Percentiles rank a stretch among this genome's conserved stretches.
Conservation (phyloP, 2,797 vertebrate species). For the Cyclopterus lumpus region DNA sequence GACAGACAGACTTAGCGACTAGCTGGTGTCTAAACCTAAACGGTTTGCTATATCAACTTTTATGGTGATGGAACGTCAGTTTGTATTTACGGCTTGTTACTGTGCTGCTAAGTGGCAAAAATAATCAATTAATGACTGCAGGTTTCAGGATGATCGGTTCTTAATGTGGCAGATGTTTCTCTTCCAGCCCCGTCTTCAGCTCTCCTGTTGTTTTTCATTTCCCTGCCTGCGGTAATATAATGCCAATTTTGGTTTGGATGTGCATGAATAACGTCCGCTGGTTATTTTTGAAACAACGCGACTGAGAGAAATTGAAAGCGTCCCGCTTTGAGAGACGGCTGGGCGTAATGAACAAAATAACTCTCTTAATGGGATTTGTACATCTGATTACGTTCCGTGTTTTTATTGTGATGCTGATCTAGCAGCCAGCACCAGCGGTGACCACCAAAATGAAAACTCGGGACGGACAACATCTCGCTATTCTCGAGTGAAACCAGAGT, state of each 20-base stretch:
- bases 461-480: background rate
- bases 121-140: background rate
- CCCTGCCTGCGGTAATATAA: background rate
- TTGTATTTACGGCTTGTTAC: background rate
- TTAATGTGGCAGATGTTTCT: background rate
- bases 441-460: background rate
- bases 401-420: slow-evolving; percentile 30
- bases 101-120: background rate
- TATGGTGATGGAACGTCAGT: background rate
- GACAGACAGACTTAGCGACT: background rate
- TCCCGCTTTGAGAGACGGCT: background rate
- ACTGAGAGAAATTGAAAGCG: slow-evolving; percentile 8
- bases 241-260: slow-evolving; percentile 1
- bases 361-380: slow-evolving; percentile 5
- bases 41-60: background rate
- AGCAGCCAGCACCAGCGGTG: slow-evolving; percentile 1
- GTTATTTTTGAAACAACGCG: slow-evolving; percentile 15
- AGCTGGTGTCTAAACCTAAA: background rate
- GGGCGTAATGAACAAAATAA: slow-evolving; percentile 12
- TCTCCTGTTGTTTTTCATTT: background rate
- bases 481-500: background rate
- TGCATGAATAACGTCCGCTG: slow-evolving; percentile 27
- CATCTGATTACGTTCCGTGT: slow-evolving; percentile 13
- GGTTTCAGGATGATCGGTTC: background rate
- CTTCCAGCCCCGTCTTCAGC: background rate